Conservation (phyloP, 2,113 vertebrate genomes). For the Uria aalge region DNA sequence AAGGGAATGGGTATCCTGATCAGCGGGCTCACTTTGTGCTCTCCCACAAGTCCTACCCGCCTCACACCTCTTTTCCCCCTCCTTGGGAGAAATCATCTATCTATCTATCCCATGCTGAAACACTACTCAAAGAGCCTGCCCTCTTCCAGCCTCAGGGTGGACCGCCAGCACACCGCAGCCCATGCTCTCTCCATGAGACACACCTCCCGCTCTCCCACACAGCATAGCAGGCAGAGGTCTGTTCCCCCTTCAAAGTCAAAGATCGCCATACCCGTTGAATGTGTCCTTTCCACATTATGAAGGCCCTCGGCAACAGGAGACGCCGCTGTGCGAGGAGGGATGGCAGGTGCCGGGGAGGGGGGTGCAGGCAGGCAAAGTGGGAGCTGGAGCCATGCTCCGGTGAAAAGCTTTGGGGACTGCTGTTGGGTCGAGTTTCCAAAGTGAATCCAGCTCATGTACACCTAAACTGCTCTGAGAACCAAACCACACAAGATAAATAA, state of each 20-base stretch:
- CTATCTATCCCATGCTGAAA: background rate
- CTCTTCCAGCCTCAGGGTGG: fast-evolving
- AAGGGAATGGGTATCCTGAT: background rate
- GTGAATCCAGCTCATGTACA: background rate
- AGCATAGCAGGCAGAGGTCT: background rate
- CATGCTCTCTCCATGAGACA: background rate
- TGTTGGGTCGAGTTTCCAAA: background rate
- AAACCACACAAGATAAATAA: background rate
- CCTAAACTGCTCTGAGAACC: background rate
- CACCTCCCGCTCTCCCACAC: background rate
- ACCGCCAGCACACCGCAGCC: background rate
- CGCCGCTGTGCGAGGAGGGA: background rate
- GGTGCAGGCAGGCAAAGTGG: background rate
- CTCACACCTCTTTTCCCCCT: background rate
- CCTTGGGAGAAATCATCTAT: background rate
- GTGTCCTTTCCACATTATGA: background rate
- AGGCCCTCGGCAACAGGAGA: background rate
- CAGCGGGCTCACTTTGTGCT: background rate
- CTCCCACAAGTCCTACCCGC: background rate
- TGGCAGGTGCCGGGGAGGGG: background rate
- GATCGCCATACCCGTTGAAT: background rate
- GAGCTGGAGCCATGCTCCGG: background rate
- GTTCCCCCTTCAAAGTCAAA: background rate
- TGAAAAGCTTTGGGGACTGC: background rate
- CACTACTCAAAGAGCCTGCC: background rate